Evolutionary conservation across 2,113 vertebrate genomes (phyloP), one percentile per base, ranked within the genome.

Genomic region (Eulacestoma nigropectus): DNA sequence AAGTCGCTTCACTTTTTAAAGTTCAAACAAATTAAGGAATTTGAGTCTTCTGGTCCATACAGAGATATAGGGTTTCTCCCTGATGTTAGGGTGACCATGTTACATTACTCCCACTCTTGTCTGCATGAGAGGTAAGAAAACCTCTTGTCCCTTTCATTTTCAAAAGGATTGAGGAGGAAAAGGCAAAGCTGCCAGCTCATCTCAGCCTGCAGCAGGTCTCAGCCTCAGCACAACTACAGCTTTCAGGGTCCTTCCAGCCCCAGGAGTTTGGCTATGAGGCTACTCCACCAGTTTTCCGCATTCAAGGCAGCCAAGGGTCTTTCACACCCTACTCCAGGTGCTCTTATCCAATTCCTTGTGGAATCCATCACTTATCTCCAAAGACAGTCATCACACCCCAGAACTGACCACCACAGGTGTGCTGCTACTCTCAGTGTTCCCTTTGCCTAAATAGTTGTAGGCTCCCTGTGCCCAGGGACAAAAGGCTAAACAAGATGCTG

Each of bases 261-360:
- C n/a, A 70, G n/a, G 11, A 62, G 7, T 9, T 8, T 35, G 59
- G 46, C 50, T 73, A 47, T 0, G 0, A 57, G 35, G 74, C 30
- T 23, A 37, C 44, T 35, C 42, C 2, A 6, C 15, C 1, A 0
- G 39, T 47, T 83, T 44, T 46, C 22, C 53, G 78, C 1, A 0
- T 15, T 73, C 29, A 57, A 75, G n/a, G 44, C 56, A 77, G 47
- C 17, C 3, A 4, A 56, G 10, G 13, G 47, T 27, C 18, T 68
- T 82, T 35, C 47, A 33, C 20, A 42, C 9, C 4, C 16, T 1
- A 1, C 39, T 32, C 60, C 39, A 19, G 32, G 9, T 26, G 30
- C 22, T 60, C 44, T 52, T 57, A 65, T 18, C n/a, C 59, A 77
- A 11, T 32, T 59, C 67, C 22, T 32, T 0, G 0, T 0, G 11